Conservation (phyloP, 2,797 vertebrate genomes). For the Macrochelys suwanniensis region DNA sequence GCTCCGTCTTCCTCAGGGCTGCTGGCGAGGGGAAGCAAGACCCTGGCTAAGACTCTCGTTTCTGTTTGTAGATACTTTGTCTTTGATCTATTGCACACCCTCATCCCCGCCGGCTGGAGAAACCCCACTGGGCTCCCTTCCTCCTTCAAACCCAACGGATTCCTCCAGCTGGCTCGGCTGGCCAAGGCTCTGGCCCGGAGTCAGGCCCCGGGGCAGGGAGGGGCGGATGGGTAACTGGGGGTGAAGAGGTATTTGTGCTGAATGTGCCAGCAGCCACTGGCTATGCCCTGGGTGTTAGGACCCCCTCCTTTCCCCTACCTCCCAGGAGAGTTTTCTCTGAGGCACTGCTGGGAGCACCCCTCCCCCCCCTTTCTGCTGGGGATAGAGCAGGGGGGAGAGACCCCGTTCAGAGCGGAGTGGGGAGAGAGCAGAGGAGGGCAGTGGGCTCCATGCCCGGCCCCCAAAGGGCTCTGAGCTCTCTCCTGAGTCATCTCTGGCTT, state of each 20-base stretch:
- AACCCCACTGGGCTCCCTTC: background rate
- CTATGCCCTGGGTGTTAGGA: background rate
- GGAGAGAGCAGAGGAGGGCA: background rate
- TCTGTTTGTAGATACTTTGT: background rate
- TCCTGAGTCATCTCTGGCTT: background rate
- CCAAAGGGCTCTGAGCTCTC: background rate
- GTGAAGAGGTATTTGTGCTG: background rate
- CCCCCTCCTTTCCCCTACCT: background rate
- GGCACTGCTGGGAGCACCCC: background rate
- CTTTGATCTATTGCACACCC: background rate
- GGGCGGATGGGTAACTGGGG: background rate
- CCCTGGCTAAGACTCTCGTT: background rate
- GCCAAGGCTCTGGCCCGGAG: background rate
- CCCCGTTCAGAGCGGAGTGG: background rate
- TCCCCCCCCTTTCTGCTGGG: background rate
- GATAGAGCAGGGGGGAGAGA: background rate
- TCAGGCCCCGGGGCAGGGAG: background rate
- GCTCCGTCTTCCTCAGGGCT: background rate
- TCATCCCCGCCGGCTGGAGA: background rate
- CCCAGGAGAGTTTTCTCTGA: background rate
- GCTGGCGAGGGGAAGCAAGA: too few species aligned
- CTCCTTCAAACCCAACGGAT: background rate
- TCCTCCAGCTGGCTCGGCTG: background rate
- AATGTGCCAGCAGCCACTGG: background rate
- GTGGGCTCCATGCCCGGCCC: background rate